These are phyloP conservation scores for Buathra laborator DNA, from an alignment of 2,888 invertebrate genomes.

Conservation along the genomic window DNA sequence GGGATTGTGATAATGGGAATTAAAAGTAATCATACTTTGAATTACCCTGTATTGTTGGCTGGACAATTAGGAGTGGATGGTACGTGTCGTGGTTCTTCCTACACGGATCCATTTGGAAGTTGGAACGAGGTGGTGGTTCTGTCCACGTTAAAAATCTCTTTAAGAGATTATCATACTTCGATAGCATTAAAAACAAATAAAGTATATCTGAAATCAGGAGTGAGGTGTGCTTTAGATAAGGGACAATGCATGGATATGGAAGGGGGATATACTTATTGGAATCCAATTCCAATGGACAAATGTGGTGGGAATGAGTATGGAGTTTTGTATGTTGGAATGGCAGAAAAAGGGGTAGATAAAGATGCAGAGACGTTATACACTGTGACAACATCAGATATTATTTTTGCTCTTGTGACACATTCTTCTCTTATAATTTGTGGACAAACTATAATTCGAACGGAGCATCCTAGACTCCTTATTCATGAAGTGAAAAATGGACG, in stretches of 20 bases:
- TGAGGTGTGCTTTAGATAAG: background rate
- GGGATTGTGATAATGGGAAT: slow-evolving; percentile 10
- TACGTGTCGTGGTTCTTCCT: background rate
- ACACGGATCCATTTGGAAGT: slow-evolving; percentile 34
- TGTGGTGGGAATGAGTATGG: slow-evolving; percentile 11
- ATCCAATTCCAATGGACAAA: slow-evolving; percentile 13
- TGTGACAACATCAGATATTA: background rate
- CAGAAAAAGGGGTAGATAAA: no score
- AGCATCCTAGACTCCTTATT: slow-evolving; percentile 14
- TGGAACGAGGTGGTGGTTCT: slow-evolving; percentile 22
- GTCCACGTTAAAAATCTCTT: slow-evolving; percentile 14
- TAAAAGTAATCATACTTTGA: background rate
- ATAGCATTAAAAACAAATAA: slow-evolving; percentile 31
- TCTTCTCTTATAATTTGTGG: background rate
- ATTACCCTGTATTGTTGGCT: slow-evolving; percentile 12
- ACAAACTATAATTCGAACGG: slow-evolving; percentile 1
- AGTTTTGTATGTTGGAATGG: background rate
- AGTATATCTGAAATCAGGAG: slow-evolving; percentile 21
- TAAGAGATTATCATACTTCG: slow-evolving; percentile 4
- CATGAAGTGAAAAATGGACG: background rate
- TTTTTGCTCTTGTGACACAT: background rate
- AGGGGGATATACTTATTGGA: slow-evolving; percentile 29
- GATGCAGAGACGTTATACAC: background rate
- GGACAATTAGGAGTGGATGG: slow-evolving; percentile 10
- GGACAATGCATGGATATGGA: slow-evolving; percentile 32